Conservation (phyloP, 1,140 invertebrate species). For the Diabrotica undecimpunctata region DNA sequence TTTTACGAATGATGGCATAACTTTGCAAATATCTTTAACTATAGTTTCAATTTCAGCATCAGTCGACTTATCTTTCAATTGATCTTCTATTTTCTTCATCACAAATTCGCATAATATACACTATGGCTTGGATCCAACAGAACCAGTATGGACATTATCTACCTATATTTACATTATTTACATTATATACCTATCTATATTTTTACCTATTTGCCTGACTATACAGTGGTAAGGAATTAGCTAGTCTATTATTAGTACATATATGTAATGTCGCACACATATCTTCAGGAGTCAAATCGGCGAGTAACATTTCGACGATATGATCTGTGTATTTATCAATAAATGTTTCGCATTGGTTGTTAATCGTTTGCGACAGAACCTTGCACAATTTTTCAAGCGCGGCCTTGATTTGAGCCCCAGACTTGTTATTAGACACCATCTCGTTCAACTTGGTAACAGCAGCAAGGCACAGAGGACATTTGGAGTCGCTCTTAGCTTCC, state of each 20-base stretch:
- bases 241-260: conserved; percentile 52
- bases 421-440: conserved; percentile 65
- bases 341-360: conserved; percentile 67
- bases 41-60: conserved; percentile 67
- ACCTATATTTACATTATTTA: too few relatives aligned
- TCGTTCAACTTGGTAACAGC: conserved; percentile 69
- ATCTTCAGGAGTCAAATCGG: conserved; percentile 72
- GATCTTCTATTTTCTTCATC: conserved; percentile 64
- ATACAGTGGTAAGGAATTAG: neutral
- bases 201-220: conserved; percentile 14
- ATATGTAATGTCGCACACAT: conserved; percentile 73
- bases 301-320: conserved; percentile 71
- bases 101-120: conserved; percentile 72
- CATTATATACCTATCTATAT: conserved; percentile 24
- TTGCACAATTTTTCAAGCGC: conserved; percentile 70
- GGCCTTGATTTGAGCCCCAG: conserved; percentile 67
- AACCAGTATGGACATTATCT: too few relatives aligned
- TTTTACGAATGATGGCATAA: conserved; percentile 62
- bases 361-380: conserved; percentile 61
- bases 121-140: conserved; percentile 24
- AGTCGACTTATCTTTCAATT: conserved; percentile 63
- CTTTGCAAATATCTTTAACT: conserved; percentile 66
- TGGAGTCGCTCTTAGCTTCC: conserved; percentile 55
- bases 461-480: conserved; percentile 77
- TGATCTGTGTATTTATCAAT: conserved; percentile 72